A percentile compares a stretch with the other conserved stretches of the same genome.
Evolutionary conservation across 2,113 vertebrate genomes (phyloP).

Genomic region (Oryctolagus cuniculus): mOryCun1.1 NC_091440.1:51591001-51591500

Average conservation of each 20-base stretch:
- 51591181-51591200: background rate
- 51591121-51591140: constrained; percentile 5
- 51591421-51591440: constrained; percentile 15
- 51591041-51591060: constrained; percentile 29
- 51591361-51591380: background rate
- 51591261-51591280: background rate
- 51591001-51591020: constrained; percentile 55
- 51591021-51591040: background rate
- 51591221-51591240: background rate
- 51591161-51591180: background rate
- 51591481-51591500: background rate
- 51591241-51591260: background rate
- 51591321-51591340: background rate
- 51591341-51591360: background rate
- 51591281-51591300: background rate
- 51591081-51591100: constrained; percentile 24
- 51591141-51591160: background rate
- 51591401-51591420: background rate
- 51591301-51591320: background rate
- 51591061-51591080: constrained; percentile 48
- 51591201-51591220: background rate
- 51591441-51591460: background rate
- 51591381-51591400: background rate
- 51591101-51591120: background rate
- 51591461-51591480: background rate